Percentiles rank a stretch among this genome's conserved stretches.
Conservation (phyloP, 2,888 invertebrate species). For the Zhengitettix transpicula region DNA sequence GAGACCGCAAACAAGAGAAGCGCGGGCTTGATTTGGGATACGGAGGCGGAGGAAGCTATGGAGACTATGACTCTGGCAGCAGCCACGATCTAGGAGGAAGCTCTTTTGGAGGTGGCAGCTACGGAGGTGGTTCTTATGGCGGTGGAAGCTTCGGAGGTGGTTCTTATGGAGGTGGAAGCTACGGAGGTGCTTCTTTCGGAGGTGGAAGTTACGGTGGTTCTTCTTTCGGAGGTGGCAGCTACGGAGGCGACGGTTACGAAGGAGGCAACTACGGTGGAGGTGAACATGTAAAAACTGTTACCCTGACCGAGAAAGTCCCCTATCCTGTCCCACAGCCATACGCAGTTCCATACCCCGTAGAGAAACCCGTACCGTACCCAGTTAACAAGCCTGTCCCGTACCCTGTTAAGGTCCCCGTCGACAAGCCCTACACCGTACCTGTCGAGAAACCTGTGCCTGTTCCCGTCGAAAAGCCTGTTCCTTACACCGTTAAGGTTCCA, state of each 20-base stretch:
- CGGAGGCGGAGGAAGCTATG: neutral
- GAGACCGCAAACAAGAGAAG: neutral
- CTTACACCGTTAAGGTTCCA: conserved; percentile 40
- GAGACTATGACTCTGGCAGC: neutral
- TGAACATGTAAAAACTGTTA: neutral
- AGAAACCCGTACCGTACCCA: neutral
- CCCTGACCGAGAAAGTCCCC: neutral
- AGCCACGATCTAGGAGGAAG: neutral
- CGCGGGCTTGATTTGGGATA: neutral
- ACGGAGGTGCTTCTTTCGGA: neutral
- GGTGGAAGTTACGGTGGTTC: neutral
- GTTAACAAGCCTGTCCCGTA: neutral
- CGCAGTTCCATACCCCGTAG: neutral
- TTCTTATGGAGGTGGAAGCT: neutral
- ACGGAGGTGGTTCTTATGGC: neutral
- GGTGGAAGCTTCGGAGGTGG: conserved; percentile 1
- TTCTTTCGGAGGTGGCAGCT: neutral
- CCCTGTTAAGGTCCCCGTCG: neutral
- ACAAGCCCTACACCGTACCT: neutral
- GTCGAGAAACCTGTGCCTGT: conserved; percentile 5
- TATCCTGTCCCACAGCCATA: neutral
- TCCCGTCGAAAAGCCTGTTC: conserved; percentile 3
- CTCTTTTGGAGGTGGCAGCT: neutral
- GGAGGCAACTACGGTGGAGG: neutral
- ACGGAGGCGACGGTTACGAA: neutral